Conservation (phyloP, 2,797 vertebrate genomes). For the Salarias fasciatus region DNA sequence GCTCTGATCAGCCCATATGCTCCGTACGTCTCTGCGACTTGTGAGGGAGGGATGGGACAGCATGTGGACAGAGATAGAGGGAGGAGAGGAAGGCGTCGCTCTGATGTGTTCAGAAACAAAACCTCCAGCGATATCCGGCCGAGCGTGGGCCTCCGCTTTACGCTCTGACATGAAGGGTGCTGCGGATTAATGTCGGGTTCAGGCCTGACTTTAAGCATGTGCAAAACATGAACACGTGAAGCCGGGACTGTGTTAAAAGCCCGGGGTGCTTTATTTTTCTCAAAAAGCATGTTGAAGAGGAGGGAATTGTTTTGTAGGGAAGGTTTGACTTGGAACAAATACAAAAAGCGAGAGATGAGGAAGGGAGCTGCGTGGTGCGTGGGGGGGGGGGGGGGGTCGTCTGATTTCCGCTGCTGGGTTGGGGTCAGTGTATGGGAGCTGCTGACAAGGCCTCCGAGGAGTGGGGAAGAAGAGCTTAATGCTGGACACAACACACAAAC, state of each 20-base stretch:
- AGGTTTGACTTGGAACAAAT: slow-evolving; percentile 40
- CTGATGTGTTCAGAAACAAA: slow-evolving; percentile 19
- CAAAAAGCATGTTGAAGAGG: slow-evolving; percentile 34
- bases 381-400: slow-evolving; percentile 29
- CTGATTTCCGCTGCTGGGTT: slow-evolving; percentile 47
- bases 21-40: slow-evolving; percentile 35
- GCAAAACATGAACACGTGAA: neutral
- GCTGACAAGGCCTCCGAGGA: slow-evolving; percentile 44
- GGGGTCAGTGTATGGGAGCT: slow-evolving; percentile 49
- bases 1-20: slow-evolving; percentile 48
- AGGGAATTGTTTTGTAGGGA: slow-evolving; percentile 23
- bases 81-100: slow-evolving; percentile 2
- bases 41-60: neutral
- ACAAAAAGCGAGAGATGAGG: slow-evolving; percentile 25
- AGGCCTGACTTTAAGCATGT: too few relatives aligned
- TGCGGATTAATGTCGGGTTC: too few relatives aligned
- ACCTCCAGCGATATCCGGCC: neutral
- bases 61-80: slow-evolving; percentile 20
- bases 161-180: too few relatives aligned
- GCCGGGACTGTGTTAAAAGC: slow-evolving; percentile 11
- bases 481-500: slow-evolving; percentile 36
- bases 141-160: too few relatives aligned
- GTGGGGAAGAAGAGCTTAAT: slow-evolving; percentile 18
- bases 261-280: slow-evolving; percentile 26
- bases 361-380: slow-evolving; percentile 24